A percentile compares a stretch with the other conserved stretches of the same genome.
Evolutionary conservation across 2,113 vertebrate species (phyloP).

Genomic region (Salminus brasiliensis): DNA sequence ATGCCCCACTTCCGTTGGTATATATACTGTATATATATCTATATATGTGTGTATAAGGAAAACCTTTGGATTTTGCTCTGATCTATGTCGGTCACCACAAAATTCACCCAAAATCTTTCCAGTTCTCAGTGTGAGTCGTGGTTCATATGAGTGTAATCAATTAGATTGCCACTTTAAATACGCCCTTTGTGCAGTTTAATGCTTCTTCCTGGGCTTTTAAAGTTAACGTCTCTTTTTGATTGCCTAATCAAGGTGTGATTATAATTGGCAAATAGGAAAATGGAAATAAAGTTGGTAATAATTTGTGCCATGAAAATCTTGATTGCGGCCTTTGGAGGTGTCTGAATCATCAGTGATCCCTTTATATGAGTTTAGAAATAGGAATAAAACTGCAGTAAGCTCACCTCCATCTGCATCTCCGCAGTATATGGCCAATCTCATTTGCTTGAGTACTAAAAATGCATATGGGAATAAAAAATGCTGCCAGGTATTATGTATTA

Average conservation of each 20-base stretch:
- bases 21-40: too few species aligned
- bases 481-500: too few species aligned
- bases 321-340: constrained; percentile 42
- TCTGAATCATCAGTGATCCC: constrained; percentile 50
- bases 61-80: too few species aligned
- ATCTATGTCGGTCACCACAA: neutral
- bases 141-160: neutral
- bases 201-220: constrained; percentile 10
- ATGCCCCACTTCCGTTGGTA: too few species aligned
- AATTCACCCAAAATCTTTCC: neutral
- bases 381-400: constrained; percentile 50
- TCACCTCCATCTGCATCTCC: constrained; percentile 11
- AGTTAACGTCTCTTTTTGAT: constrained; percentile 38
- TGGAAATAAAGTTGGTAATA: constrained; percentile 44
- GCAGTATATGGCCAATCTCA: too few species aligned
- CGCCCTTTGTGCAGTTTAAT: neutral
- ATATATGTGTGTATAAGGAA: too few species aligned
- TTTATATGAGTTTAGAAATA: constrained; percentile 33
- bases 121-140: neutral
- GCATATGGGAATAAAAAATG: too few species aligned
- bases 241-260: constrained; percentile 45
- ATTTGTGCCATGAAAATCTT: constrained; percentile 52
- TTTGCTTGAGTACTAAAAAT: too few species aligned
- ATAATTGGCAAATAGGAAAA: constrained; percentile 41
- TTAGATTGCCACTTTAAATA: neutral